These are phyloP conservation scores for Dinothrombium tinctorium DNA, from an alignment of 1,140 invertebrate genomes.

Conservation along the genomic window DNA sequence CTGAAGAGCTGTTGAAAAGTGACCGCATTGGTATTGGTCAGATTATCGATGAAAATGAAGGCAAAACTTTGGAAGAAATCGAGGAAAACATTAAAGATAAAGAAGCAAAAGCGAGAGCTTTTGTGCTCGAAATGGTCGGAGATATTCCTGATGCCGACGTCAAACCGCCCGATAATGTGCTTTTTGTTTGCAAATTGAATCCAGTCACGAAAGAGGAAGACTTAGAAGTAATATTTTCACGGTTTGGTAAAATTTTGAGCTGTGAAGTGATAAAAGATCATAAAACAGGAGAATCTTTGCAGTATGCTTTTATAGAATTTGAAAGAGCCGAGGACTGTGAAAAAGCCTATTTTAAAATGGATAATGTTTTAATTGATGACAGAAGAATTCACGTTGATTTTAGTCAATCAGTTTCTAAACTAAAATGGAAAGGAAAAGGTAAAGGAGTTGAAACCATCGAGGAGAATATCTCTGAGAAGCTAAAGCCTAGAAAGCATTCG, in stretches of 20 bases:
- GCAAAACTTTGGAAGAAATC: conserved; percentile 55
- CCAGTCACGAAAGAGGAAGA: conserved; percentile 94
- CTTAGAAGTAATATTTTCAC: conserved; percentile 87
- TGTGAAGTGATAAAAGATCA: conserved; percentile 95
- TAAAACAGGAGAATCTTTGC: conserved; percentile 75
- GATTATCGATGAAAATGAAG: conserved; percentile 70
- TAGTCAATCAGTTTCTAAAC: conserved; percentile 87
- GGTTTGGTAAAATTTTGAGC: conserved; percentile 76
- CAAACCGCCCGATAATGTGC: conserved; percentile 91
- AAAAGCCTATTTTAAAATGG: conserved; percentile 99
- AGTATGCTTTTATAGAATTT: conserved; percentile 99
- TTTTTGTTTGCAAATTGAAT: conserved; percentile 99
- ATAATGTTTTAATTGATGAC: conserved; percentile 97
- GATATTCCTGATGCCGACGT: conserved; percentile 91
- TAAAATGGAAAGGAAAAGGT: conserved; percentile 47
- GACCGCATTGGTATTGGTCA: conserved; percentile 83
- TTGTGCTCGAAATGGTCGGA: conserved; percentile 94
- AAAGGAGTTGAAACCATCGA: too few relatives aligned
- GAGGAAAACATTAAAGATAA: conserved; percentile 64
- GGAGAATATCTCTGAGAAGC: too few relatives aligned
- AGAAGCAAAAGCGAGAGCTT: conserved; percentile 85
- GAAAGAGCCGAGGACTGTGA: conserved; percentile 76
- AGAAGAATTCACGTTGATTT: conserved; percentile 97
- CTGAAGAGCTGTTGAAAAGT: conserved; percentile 45
- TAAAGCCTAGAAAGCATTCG: too few relatives aligned